phyloP scores from a whole-genome alignment of 1,140 invertebrate genomes.

The Lethocerus indicus region DNA sequence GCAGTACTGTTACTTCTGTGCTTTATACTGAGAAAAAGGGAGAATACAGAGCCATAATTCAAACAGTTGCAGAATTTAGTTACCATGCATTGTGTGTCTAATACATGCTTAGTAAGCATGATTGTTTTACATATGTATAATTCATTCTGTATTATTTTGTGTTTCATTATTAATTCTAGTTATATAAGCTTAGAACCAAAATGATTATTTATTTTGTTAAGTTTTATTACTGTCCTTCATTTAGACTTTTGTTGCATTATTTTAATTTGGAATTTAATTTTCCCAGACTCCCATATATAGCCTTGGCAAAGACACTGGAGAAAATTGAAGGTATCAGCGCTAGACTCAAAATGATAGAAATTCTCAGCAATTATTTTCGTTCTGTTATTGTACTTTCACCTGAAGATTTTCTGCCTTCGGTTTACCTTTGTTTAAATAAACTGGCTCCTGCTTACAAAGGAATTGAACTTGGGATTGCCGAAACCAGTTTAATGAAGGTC shows the following conservation, averaged over 20 bases:
- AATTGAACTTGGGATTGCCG: slow-evolving; percentile 82
- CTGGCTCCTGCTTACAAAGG: slow-evolving; percentile 86
- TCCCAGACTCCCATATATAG: slow-evolving; percentile 79
- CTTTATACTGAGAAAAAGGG: background rate
- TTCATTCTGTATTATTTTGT: too few relatives aligned
- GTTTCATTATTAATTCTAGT: too few relatives aligned
- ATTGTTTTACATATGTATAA: too few relatives aligned
- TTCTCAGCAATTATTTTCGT: slow-evolving; percentile 83
- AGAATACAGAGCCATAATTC: background rate
- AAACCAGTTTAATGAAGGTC: slow-evolving; percentile 76
- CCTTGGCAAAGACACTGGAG: slow-evolving; percentile 78
- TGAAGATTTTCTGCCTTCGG: slow-evolving; percentile 70
- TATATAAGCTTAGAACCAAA: too few relatives aligned
- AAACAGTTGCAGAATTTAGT: too few relatives aligned
- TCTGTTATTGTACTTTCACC: slow-evolving; percentile 80
- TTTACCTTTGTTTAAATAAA: slow-evolving; percentile 93
- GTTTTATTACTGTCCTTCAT: too few relatives aligned
- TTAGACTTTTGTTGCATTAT: too few relatives aligned
- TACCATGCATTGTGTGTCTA: too few relatives aligned
- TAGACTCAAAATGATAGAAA: slow-evolving; percentile 87
- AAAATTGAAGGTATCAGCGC: slow-evolving; percentile 77
- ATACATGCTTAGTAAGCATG: too few relatives aligned
- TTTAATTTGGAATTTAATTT: too few relatives aligned
- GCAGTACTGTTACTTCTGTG: too few relatives aligned
- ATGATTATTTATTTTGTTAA: too few relatives aligned